Conservation (phyloP, 2,113 vertebrate species). For the Corvus cornix region DNA sequence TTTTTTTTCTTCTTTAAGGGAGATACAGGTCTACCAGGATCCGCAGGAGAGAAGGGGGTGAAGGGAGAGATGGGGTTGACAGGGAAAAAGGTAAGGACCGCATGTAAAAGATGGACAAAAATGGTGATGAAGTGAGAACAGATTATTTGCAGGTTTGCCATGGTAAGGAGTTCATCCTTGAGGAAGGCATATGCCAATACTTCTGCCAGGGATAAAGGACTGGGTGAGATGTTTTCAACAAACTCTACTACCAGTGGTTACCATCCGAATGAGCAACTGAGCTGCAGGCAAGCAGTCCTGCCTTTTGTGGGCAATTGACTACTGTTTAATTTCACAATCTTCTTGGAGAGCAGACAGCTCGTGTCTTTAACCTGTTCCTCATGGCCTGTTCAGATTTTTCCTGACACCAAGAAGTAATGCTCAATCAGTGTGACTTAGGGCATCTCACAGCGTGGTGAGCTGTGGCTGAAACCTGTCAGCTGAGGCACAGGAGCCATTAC, state of each 20-base stretch:
- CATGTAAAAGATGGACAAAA: not conserved
- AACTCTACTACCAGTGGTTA: not conserved
- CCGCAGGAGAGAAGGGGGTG: conserved; percentile 37
- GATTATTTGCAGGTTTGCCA: not conserved
- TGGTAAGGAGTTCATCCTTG: not conserved
- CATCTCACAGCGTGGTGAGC: not conserved
- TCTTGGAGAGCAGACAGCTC: not conserved
- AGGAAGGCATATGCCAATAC: not conserved
- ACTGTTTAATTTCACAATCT: not conserved
- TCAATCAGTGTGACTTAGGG: not conserved
- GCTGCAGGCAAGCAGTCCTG: not conserved
- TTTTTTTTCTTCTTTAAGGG: conserved; percentile 54
- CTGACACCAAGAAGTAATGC: not conserved
- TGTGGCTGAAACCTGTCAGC: not conserved
- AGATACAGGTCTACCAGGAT: conserved; percentile 44
- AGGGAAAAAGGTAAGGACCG: conserved; percentile 56
- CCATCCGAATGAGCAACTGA: not conserved
- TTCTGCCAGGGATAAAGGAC: not conserved
- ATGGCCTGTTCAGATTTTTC: not conserved
- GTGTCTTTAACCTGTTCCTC: not conserved
- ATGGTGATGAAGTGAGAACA: not conserved
- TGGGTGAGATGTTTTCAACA: not conserved
- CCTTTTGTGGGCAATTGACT: not conserved
- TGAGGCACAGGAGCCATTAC: fast-evolving
- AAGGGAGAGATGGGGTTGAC: conserved; percentile 25